A percentile compares a stretch with the other conserved stretches of the same genome.
phyloP scores from a whole-genome alignment of 2,113 vertebrate species.

The Scortum barcoo region DNA sequence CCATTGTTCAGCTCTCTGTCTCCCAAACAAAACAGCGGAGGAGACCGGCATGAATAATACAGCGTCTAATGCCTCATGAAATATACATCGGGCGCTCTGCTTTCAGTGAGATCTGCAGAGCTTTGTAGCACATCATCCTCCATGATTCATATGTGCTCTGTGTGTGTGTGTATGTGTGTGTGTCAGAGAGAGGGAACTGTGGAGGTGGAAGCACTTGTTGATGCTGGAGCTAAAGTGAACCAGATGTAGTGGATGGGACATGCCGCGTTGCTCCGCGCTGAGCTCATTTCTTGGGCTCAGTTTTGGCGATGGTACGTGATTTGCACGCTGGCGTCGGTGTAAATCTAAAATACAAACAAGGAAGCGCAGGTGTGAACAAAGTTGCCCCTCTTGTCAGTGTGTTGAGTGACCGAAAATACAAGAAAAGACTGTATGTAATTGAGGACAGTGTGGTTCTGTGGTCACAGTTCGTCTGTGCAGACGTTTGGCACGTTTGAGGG shows the following conservation, averaged over 20 bases:
- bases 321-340: constrained; percentile 31
- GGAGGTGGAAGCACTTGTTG: constrained; percentile 76
- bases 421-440: neutral
- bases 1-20: constrained; percentile 65
- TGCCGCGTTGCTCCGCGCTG: constrained; percentile 76
- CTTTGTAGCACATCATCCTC: constrained; percentile 60
- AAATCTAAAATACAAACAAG: constrained; percentile 53
- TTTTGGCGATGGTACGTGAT: constrained; percentile 56
- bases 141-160: constrained; percentile 54
- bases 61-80: constrained; percentile 76
- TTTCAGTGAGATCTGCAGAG: constrained; percentile 41
- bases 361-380: constrained; percentile 54
- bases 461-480: neutral
- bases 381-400: neutral
- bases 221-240: constrained; percentile 83
- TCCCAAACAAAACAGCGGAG: constrained; percentile 66
- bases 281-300: constrained; percentile 75
- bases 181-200: constrained; percentile 22
- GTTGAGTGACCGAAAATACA: neutral
- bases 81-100: constrained; percentile 67
- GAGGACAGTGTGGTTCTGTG: neutral
- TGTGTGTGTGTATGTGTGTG: constrained; percentile 33
- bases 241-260: constrained; percentile 83
- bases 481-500: constrained; percentile 22
- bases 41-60: constrained; percentile 70